Conservation (phyloP, 1,140 invertebrate species). For the Pentalonia nigronervosa region DNA sequence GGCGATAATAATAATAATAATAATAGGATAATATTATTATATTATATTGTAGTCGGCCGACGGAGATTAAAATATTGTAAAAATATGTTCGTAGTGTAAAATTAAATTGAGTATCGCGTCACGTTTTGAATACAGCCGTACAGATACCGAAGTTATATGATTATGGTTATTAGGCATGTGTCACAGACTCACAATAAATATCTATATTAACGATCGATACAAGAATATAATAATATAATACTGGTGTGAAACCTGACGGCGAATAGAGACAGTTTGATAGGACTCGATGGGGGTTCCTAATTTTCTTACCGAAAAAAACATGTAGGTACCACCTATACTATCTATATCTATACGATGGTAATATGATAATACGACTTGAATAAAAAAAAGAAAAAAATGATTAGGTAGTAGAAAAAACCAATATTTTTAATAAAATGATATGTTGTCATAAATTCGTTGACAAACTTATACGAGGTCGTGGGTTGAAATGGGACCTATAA, state of each 20-base stretch:
- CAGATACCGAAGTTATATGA: neutral
- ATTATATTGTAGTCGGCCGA: neutral
- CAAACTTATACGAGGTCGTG: neutral
- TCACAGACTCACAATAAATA: conserved; percentile 50
- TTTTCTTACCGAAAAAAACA: conserved; percentile 26
- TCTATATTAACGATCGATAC: conserved; percentile 51
- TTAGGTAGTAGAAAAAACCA: neutral
- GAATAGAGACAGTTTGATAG: neutral
- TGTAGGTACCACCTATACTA: neutral
- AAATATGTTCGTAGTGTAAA: conserved; percentile 22
- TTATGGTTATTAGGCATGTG: conserved; percentile 48
- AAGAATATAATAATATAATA: neutral
- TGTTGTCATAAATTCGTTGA: conserved; percentile 12
- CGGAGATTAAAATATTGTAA: conserved; percentile 37
- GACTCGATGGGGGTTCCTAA: conserved; percentile 45
- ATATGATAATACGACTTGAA: conserved; percentile 11
- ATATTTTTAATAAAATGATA: conserved; percentile 19
- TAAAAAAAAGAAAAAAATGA: neutral
- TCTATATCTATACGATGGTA: neutral
- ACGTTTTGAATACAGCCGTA: neutral
- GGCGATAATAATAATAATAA: neutral
- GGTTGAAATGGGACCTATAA: neutral
- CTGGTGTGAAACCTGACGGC: conserved; percentile 47
- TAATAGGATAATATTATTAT: neutral
- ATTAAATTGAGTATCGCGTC: conserved; percentile 45